Evolutionary conservation across 2,888 invertebrate species (phyloP), one percentile per base, ranked within the genome.

Genomic region (Pharmacophagus antenor): DNA sequence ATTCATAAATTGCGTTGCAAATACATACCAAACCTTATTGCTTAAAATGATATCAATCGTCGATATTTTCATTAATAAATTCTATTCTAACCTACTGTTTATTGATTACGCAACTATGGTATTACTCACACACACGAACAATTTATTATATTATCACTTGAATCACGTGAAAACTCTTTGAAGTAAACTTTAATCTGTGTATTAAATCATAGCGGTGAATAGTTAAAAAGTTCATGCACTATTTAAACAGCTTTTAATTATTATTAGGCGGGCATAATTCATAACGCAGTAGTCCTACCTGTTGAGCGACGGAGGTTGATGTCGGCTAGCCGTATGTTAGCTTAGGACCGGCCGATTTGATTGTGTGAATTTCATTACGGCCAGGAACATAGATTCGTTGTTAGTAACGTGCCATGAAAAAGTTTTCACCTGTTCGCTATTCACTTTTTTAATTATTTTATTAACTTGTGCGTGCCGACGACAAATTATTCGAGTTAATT

Each of bases 351-450:
- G 15, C 54, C 61, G 61, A 64, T 63, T 64, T 58, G 63, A 61
- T 64, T 64, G 61, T 59, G 42, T 52, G 49, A 64, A 63, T 63
- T 64, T 59, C 48, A 61, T 62, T 61, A 64, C 50, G 50, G 44
- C 52, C 15, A 51, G 60, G 56, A 64, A 64, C 57, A 53, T 59
- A 54, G 62, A 65, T 65, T 56, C 51, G 47, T 48, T 52, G 62
- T 58, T 51, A 23, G 57, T 12, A 37, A 46, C 44, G 44, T 51
- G 22, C 18, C 7, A 5, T 41, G 46, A 31, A 46, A 57, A 58
- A 51, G 20, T 25, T 58, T 58, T 23, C 44, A 23, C 22, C 22
- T 21, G 21, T 58, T 44, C 46, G 31, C 31, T 58, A n/a, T 58
- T 25, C 22, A n/a, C 31, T n/a, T n/a, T 37, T 20, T 46, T 37